Evolutionary conservation across 2,113 vertebrate genomes (phyloP), one percentile per base, ranked within the genome.

Genomic region (Centropus bengalensis): DNA sequence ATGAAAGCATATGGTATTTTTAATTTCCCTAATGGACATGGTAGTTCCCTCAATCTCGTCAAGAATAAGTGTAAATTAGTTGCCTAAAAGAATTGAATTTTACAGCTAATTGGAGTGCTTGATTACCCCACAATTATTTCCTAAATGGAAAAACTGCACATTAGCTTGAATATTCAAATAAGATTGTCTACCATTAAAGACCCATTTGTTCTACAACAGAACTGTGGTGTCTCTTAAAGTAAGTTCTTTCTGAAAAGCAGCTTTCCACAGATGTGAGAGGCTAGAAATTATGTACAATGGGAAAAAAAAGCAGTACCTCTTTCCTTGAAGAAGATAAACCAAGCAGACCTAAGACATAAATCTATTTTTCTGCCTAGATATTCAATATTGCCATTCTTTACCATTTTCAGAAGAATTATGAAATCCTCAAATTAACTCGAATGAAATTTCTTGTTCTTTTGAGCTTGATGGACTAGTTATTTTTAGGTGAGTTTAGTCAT

Each of bases 121-220:
- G 45, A 79, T 96, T 96, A 73, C 74, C 58, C 56, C 56, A 66
- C 24, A 28, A 60, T 95, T 96, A 80, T 86, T 96, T 96, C 77
- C 88, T 92, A 96, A 93, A 91, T 87, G 70, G 71, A 75, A 91
- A 74, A 92, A 96, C 92, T 42, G 55, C 64, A 80, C 63, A 91
- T 92, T 92, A 86, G 45, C 83, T 84, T 49, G 63, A 94, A 95
- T 94, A 94, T 93, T 96, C 89, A 94, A 82, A 88, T 58, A 55
- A 71, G 76, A 70, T 12, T 55, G 32, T 8, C 3, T 91, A 76
- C 40, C 62, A 86, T 94, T 97, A 94, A 93, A 97, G 90, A 56
- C 30, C 36, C 80, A 77, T 95, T 96, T 96, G 66, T 88, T 96
- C 95, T 87, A 81, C 84, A 91, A 95, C 86, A 84, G 70, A 95